Base-by-base conservation (phyloP, 2,113 vertebrate genomes). In the Malurus elegans region DNA sequence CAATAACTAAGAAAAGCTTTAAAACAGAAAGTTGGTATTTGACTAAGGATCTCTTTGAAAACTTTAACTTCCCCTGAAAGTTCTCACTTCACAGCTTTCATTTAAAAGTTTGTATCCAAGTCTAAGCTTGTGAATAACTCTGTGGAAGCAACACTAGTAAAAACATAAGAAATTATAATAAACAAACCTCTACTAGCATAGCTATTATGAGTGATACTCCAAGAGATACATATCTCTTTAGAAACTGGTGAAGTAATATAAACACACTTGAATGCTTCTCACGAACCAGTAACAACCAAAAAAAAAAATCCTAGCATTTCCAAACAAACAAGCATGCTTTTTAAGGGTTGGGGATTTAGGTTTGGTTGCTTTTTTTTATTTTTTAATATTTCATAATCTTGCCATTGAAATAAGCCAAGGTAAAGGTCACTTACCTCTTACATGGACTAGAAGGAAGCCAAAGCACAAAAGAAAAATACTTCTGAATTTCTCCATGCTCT, bases 401-500 rank as follows among this genome's bases (percentile, higher is more conserved):
- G 8, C 5, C 7, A 29, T 38, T 80, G 40, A 86, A 93, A 81
- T 50, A 90, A 88, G 8, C 4, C 17, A 70, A 83, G 19, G 42
- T 21, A 85, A 95, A 58, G 9, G 8, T 80, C 31, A 64, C 97
- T 94, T 95, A 97, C 97, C 96, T 92, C 62, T 87, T 32, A 94
- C 84, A 5, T 47, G 62, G 34, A 90, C 45, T 34, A 96, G 79
- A 91, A 97, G 76, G 74, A 95, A 91, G 58, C 86, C 88, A 66
- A 95, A 32, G 42, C 88, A 96, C 67, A 95, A 44, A 79, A 97
- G 42, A 40, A 97, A 44, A 62, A 57, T 51, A 14, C 9, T 83
- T 84, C 65, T 45, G 72, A 96, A 69, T 82, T 91, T 96, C 47
- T 79, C 66, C 97, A 97, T 97, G 28, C 17, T 90, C 48, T 86